Percentiles rank a stretch among this genome's conserved stretches.
Evolutionary conservation across 1,140 invertebrate genomes (phyloP).

Genomic region (Bombus terrestris): DNA sequence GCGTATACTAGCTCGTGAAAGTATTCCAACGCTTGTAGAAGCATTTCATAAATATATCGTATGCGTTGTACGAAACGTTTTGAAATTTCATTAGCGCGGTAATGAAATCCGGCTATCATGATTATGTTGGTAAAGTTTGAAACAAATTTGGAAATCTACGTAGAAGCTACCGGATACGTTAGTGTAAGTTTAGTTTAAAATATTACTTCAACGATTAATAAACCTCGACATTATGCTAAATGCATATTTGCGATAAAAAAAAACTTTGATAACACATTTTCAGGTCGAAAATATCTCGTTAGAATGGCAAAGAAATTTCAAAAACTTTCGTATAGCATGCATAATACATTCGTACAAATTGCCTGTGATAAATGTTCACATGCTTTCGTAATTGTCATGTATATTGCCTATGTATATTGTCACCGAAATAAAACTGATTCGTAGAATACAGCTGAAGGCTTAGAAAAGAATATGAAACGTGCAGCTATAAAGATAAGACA

Average conservation of each 20-base stretch:
- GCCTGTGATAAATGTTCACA: not conserved
- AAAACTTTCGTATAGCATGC: not conserved
- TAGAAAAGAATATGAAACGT: not conserved
- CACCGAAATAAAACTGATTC: not conserved
- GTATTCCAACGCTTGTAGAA: not conserved
- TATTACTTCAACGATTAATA: no score
- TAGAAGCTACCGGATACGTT: not conserved
- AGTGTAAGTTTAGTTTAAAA: not conserved
- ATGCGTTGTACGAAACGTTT: not conserved
- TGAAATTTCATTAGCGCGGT: not conserved
- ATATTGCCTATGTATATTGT: not conserved
- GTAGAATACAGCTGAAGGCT: not conserved
- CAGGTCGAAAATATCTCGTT: no score
- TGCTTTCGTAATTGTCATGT: no score
- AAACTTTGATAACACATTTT: no score
- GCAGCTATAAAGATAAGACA: not conserved
- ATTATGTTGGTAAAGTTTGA: not conserved
- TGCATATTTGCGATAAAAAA: no score
- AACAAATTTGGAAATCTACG: not conserved
- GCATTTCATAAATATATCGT: not conserved
- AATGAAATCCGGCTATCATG: not conserved
- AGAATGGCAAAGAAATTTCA: no score
- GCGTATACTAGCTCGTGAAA: not conserved
- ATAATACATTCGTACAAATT: not conserved
- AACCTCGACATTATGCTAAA: rapidly evolving